Evolutionary conservation across 92 coral and sea anemone genomes (phyloP).

Genomic region (Scolanthus callimorphus): DNA sequence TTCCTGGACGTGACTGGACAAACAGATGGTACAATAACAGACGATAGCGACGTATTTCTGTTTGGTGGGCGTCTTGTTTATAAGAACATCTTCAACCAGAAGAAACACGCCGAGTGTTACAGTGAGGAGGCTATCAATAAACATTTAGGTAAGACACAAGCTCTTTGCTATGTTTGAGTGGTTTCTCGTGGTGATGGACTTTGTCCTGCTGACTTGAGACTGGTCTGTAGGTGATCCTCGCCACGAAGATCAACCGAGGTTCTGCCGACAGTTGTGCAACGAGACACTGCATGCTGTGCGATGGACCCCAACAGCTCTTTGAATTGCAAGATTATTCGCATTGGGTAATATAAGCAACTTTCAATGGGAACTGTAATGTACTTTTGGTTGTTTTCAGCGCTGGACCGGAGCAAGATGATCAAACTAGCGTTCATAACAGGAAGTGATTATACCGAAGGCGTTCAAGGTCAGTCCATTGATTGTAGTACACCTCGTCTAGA

Average conservation of each 20-base stretch:
- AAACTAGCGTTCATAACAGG: conserved; percentile 91
- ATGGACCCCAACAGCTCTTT: conserved; percentile 49
- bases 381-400: no score
- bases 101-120: conserved; percentile 76
- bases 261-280: conserved; percentile 78
- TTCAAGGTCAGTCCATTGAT: conserved; percentile 66
- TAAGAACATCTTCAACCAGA: conserved; percentile 89
- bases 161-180: no score
- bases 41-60: conserved; percentile 91
- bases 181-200: no score
- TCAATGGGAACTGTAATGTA: no score
- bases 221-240: no score
- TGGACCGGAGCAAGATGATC: conserved; percentile 73
- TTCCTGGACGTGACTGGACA: conserved; percentile 52
- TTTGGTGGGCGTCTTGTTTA: conserved; percentile 89
- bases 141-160: conserved; percentile 61
- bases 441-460: conserved; percentile 96
- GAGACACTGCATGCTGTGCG: conserved; percentile 76
- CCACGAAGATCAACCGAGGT: conserved; percentile 61
- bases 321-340: no score
- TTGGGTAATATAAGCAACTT: no score
- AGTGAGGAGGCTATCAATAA: conserved; percentile 63
- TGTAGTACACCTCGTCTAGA: no score
- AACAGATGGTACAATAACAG: conserved; percentile 91
- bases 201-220: no score